Evolutionary conservation across 2,113 vertebrate genomes (phyloP), one percentile per base, ranked within the genome.

Genomic region (Egretta garzetta): DNA sequence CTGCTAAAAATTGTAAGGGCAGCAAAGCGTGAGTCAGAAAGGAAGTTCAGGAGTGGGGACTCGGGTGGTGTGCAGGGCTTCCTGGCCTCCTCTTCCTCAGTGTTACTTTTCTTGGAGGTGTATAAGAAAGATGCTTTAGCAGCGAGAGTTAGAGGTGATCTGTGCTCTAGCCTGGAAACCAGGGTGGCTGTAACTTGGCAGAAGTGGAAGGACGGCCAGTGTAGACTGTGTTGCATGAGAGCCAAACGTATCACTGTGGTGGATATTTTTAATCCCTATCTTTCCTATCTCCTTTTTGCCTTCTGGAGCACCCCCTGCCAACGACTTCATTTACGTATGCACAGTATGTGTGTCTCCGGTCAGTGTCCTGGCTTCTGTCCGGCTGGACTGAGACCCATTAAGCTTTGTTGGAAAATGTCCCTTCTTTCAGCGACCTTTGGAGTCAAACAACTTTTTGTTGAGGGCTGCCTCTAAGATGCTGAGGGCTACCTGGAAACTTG

Each of bases 251-350:
- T 13, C 35, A 9, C 37, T 20, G 32, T 55, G 62, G 14, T 80
- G 62, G 50, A 7, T 37, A 2, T 15, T 53, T 62, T 66, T 56
- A 43, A 35, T 59, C 15, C 0, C 49, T 50, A 0, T 43, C 71
- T 53, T 49, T 32, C 11, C 67, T 64, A 4, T 80, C 17, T 53
- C 4, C 27, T 21, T 33, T 63, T 10, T 73, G 33, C 75, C 21
- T 91, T 58, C 53, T 80, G 59, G 58, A 86, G 18, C 62, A 50
- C 10, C 27, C 59, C 19, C 30, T 77, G n/a, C 35, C 3, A 4
- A 58, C 58, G 32, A 8, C 28, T 56, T 30, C 8, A 1, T 14
- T 32, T 39, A 0, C 0, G 0, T 5, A 3, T 5, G 7, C 0
- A 0, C 41, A 32, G 55, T 19, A 2, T 3, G 2, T 33, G 35